Base-by-base conservation (phyloP, 2,888 invertebrate species). In the Scaptomyza tumidula region DNA sequence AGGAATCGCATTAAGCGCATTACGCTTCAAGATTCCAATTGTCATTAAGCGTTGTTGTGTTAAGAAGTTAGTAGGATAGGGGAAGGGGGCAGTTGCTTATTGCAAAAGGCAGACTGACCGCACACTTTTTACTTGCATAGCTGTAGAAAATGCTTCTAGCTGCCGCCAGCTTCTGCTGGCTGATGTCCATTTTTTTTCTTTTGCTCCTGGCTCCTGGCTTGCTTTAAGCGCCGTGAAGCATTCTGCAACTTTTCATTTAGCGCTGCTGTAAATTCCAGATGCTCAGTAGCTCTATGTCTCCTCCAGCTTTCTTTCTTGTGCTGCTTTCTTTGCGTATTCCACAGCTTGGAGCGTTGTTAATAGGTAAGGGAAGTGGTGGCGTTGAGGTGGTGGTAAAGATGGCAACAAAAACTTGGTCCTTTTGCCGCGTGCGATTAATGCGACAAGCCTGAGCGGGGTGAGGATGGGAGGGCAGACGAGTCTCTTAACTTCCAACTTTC, bases 371-470 rank as follows among this genome's bases (percentile, higher is more conserved):
- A n/a, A 35, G 13, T 13, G 5, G 35, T 2, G n/a, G n/a, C 1
- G 37, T n/a, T 6, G 6, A n/a, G 37, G 2, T 14, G 31, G 24
- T 31, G 27, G 16, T 31, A 33, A 39, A 55, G 68, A 19, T 16
- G 63, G 55, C 49, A 54, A 56, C 68, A 83, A 86, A 86, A 86
- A 86, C 68, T 88, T 86, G 73, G 87, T 88, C 88, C 88, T 88
- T 79, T 73, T 64, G 73, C 74, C 71, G 75, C 71, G 78, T 81
- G 78, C 82, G 87, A 87, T 84, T 84, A 87, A 84, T 84, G 76
- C 77, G 88, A 69, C 75, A 72, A 71, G 78, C 53, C 46, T 27
- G 9, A 46, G 65, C 24, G 14, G 37, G n/a, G 13, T 6, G 24
- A 14, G n/a, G 6, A n/a, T 0, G 19, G 33, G 13, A 9, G 7